Conservation (phyloP, 2,797 vertebrate genomes). For the Muraenolepis orangiensis region DNA sequence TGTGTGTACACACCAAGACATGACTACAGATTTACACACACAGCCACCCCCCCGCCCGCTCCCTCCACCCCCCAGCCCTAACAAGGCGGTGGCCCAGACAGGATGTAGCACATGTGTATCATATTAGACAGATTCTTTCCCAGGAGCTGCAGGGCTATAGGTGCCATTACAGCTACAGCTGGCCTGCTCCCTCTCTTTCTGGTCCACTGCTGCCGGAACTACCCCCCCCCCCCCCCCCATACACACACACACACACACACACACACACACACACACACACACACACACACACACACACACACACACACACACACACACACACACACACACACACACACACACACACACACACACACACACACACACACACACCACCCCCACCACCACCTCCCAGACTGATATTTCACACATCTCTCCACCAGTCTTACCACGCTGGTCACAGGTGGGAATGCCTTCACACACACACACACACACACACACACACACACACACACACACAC, state of each 20-base stretch:
- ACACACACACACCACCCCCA: too few relatives aligned
- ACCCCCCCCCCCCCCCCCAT: background rate
- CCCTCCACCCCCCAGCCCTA: background rate
- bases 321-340: too few relatives aligned
- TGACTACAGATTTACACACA: slow-evolving; percentile 7
- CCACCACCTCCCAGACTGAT: slow-evolving; percentile 52
- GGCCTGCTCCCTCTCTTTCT: slow-evolving; percentile 44
- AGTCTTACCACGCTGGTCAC: slow-evolving; percentile 41
- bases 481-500: slow-evolving; percentile 55
- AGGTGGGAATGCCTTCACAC: slow-evolving; percentile 71
- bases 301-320: too few relatives aligned
- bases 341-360: too few relatives aligned
- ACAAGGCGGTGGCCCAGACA: slow-evolving; percentile 55
- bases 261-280: too few relatives aligned
- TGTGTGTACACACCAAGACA: slow-evolving; percentile 1
- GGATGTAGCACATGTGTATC: slow-evolving; percentile 75
- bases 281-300: too few relatives aligned
- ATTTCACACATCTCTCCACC: slow-evolving; percentile 69
- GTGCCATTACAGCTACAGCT: slow-evolving; percentile 73
- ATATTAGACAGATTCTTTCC: slow-evolving; percentile 65
- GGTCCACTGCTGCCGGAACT: slow-evolving; percentile 11
- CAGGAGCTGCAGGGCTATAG: slow-evolving; percentile 54
- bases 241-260: too few relatives aligned
- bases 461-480: slow-evolving; percentile 37
- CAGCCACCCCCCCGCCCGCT: background rate